A percentile compares a stretch with the other conserved stretches of the same genome.
Evolutionary conservation across 2,113 vertebrate genomes (phyloP).

Genomic region (Ammodytes marinus): DNA sequence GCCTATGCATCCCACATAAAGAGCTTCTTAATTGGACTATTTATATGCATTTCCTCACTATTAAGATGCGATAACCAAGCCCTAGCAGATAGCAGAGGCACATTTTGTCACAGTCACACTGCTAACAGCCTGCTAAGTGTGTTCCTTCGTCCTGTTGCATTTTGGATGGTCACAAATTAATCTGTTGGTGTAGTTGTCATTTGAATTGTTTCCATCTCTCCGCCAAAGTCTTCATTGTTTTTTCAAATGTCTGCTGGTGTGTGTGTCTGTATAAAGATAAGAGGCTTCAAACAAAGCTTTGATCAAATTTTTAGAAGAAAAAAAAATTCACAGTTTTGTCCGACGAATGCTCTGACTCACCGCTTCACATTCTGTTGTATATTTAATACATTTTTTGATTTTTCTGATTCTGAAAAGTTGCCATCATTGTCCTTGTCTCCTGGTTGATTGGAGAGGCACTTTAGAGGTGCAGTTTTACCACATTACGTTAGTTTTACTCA

Average conservation of each 20-base stretch:
- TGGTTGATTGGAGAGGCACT: not conserved
- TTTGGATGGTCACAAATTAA: slow-evolving; percentile 4
- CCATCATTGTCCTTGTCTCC: not conserved
- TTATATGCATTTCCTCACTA: slow-evolving; percentile 27
- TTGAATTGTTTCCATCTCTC: not conserved
- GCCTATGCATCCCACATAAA: not conserved
- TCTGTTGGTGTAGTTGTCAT: not conserved
- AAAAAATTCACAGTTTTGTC: not conserved
- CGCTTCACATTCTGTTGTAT: not conserved
- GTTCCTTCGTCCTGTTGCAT: not conserved
- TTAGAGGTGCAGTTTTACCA: no score
- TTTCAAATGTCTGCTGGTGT: not conserved
- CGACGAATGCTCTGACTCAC: not conserved
- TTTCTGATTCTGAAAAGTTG: not conserved
- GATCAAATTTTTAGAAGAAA: slow-evolving; percentile 37
- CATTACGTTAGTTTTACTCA: no score
- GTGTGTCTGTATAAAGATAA: slow-evolving; percentile 1
- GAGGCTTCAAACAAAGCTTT: slow-evolving; percentile 24
- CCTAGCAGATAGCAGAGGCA: slow-evolving; percentile 9
- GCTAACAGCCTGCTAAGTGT: not conserved
- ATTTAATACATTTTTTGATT: not conserved
- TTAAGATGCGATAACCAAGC: not conserved
- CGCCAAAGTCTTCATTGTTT: not conserved
- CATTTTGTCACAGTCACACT: slow-evolving; percentile 1
- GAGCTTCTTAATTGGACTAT: slow-evolving; percentile 25